Conservation (phyloP, 2,888 invertebrate species). For the Mechanitis mazaeus region DNA sequence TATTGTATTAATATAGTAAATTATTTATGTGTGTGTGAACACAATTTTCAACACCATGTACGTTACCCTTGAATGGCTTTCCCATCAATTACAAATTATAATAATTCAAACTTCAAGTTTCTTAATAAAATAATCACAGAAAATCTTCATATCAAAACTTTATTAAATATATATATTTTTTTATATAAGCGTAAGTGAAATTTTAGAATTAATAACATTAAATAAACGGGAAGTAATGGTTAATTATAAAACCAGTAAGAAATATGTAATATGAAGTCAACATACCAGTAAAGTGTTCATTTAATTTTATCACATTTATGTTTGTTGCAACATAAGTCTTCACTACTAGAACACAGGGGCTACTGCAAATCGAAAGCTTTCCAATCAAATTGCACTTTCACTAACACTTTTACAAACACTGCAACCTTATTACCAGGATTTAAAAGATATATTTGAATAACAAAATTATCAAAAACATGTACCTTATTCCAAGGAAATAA, state of each 20-base stretch:
- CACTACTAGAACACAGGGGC: background rate
- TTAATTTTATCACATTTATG: background rate
- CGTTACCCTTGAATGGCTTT: too few relatives aligned
- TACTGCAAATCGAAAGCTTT: background rate
- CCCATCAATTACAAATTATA: too few relatives aligned
- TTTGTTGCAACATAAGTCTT: background rate
- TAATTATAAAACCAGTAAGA: constrained; percentile 6
- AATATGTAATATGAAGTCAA: constrained; percentile 8
- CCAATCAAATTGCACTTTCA: constrained; percentile 1
- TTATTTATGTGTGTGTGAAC: too few relatives aligned
- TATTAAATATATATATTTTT: too few relatives aligned
- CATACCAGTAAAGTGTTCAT: constrained; percentile 22
- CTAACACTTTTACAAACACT: background rate
- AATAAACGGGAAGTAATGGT: constrained; percentile 1
- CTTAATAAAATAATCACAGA: too few relatives aligned
- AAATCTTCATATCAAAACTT: too few relatives aligned
- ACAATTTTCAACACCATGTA: too few relatives aligned
- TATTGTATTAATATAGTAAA: too few relatives aligned
- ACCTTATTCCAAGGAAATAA: constrained; percentile 11
- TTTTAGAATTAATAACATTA: constrained; percentile 7
- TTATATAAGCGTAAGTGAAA: background rate
- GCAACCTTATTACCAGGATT: background rate
- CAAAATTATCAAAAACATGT: constrained; percentile 8
- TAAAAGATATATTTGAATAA: constrained; percentile 3
- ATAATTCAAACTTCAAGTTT: too few relatives aligned